These are phyloP conservation scores for Trinectes maculatus DNA, from an alignment of 2,113 vertebrate species.

Conservation along the genomic window DNA sequence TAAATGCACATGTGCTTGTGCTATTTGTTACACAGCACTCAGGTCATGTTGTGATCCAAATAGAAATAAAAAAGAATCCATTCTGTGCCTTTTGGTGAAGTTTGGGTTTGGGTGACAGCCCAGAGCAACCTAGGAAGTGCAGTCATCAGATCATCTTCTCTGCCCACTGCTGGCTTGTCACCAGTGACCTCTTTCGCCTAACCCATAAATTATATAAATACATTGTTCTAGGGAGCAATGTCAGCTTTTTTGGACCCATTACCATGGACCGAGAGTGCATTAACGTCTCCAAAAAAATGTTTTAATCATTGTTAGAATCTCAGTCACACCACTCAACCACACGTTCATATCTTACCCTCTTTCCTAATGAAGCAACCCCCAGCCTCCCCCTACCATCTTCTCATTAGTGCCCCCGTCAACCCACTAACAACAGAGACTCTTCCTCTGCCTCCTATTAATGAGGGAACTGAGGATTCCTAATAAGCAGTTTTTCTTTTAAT, in stretches of 20 bases:
- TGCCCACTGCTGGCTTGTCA: no score
- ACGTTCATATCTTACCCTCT: conserved; percentile 25
- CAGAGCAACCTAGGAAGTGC: no score
- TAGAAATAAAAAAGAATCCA: no score
- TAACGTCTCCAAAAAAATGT: background rate
- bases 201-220: no score
- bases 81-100: no score
- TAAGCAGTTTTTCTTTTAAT: conserved; percentile 86
- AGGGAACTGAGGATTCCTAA: conserved; percentile 81
- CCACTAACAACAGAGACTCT: conserved; percentile 72
- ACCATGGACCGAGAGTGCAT: background rate
- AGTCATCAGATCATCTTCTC: no score
- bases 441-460: conserved; percentile 80
- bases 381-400: conserved; percentile 42
- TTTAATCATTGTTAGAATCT: conserved; percentile 35
- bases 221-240: no score
- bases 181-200: no score
- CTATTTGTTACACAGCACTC: no score
- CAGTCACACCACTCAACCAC: conserved; percentile 1
- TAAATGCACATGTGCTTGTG: no score
- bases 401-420: conserved; percentile 78
- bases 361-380: conserved; percentile 34
- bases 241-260: background rate
- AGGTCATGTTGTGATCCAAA: no score
- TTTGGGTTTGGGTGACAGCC: no score